Evolutionary conservation across 2,113 vertebrate genomes (phyloP), one percentile per base, ranked within the genome.

Genomic region (Platichthys stellatus): DNA sequence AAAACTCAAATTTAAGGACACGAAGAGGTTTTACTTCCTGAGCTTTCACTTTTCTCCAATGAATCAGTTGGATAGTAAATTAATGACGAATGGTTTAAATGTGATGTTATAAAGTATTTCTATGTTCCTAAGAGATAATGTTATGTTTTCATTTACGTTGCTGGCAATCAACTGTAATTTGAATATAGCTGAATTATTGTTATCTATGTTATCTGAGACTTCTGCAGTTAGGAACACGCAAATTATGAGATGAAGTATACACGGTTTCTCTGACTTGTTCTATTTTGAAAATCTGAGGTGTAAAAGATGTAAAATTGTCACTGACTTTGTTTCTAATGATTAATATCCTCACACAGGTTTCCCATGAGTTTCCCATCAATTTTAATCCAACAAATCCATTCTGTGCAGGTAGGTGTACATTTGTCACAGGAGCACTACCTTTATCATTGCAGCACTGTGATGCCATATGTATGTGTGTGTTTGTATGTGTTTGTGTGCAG

Each of bases 301-400:
- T 35, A 1, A 35, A 35, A 31, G 23, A 47, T 49, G 47, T 18
- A 18, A 49, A 51, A 51, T 18, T 51, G 14, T 15, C 18, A 51
- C 18, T 51, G 47, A 51, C 4, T 51, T 4, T 51, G 1, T 17
- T 51, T 51, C 47, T 51, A 51, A 51, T 2, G 6, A 17, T 54
- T 6, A 3, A 24, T 58, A 8, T 63, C 6, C 21, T 1, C 51
- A 31, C 40, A 68, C 89, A 99, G 97, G 97, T 99, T 58, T 99
- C 97, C n/a, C 98, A 99, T 31, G 97, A 99, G 80, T 99, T 99
- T 89, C 96, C 98, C 53, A 89, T 99, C 84, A 99, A 97, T 90
- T 99, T 99, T 92, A 95, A 96, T 80, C 90, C 96, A 4, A 87
- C 95, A 54, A 96, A 95, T 82, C 98, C 98, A 15, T 97, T 95